Base-by-base conservation (phyloP, 2,113 vertebrate genomes). In the Antechinus flavipes region DNA sequence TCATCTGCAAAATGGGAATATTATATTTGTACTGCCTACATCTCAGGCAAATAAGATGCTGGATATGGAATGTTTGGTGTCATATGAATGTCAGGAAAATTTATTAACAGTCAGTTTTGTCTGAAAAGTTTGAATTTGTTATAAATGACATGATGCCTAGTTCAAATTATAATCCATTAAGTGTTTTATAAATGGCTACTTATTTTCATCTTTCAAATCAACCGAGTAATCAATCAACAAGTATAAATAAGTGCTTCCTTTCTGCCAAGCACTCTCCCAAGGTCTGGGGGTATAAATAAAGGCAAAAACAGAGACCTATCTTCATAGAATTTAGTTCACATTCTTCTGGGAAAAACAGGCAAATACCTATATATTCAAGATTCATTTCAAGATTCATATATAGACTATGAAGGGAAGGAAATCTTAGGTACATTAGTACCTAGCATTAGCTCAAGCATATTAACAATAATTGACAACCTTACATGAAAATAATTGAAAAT, bases 101-200 rank as follows among this genome's bases (percentile, higher is more conserved):
- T 27, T 92, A 96, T 93, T 97, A 93, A 94, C 91, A 92, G 94
- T 97, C 96, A 94, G 35, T 96, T 93, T 97, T 97, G 93, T 53
- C 91, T 94, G 96, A 95, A 95, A 96, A 94, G 91, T n/a, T 42
- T 96, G 52, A n/a, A 93, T 98, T 98, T 98, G 91, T 97, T 94
- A 97, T 0, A 98, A 54, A 97, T 46, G 92, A 95, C n/a, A 46
- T 46, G 97, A 98, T 26, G 96, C 54, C 95, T 98, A 95, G 68
- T 97, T 97, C 94, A 95, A 96, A 97, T 97, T 98, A 97, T 52
- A 55, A 97, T 42, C 54, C 93, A 98, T 95, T 84, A 10, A 97
- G 95, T 94, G 0, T 96, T 98, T 98, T 91, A 91, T 42, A 84
- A 16, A 84, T 42, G 68, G 19, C 68, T 84, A 84, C 6, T 84